These are phyloP conservation scores for Channa striata DNA, from an alignment of 2,797 vertebrate species.

Conservation along the genomic window DNA sequence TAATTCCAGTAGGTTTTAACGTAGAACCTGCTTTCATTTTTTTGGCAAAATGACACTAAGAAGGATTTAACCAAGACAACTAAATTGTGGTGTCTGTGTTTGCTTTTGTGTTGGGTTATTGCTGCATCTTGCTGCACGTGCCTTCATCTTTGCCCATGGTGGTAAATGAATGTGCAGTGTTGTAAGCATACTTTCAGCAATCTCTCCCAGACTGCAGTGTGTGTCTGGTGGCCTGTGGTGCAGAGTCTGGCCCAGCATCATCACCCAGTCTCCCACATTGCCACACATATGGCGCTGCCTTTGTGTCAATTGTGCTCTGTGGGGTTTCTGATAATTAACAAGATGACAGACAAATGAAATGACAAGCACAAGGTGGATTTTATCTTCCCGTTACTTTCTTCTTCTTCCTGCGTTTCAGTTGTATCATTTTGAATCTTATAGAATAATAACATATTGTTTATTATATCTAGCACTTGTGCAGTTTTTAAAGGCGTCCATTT, in stretches of 20 bases:
- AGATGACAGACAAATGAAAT: conserved; percentile 75
- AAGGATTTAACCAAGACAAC: conserved; percentile 2
- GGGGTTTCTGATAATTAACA: conserved; percentile 81
- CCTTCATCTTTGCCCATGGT: conserved; percentile 49
- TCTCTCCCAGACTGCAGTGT: conserved; percentile 74
- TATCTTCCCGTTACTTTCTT: conserved; percentile 35
- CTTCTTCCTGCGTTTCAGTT: conserved; percentile 19
- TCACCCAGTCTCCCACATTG: conserved; percentile 71
- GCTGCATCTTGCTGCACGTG: conserved; percentile 20
- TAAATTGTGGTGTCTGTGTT: not conserved
- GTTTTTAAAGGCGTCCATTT: not conserved
- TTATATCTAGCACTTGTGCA: not conserved
- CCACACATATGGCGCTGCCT: conserved; percentile 73
- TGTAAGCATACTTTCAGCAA: conserved; percentile 58
- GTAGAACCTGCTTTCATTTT: not conserved
- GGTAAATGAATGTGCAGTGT: conserved; percentile 67
- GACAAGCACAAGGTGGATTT: conserved; percentile 63
- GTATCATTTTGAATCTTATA: conserved; percentile 18
- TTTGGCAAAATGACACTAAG: not conserved
- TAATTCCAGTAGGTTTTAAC: too few species aligned
- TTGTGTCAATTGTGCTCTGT: conserved; percentile 77
- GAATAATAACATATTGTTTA: conserved; percentile 12
- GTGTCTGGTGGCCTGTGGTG: conserved; percentile 76
- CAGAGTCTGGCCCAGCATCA: conserved; percentile 76
- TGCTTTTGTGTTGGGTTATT: conserved; percentile 11